Percentiles rank a stretch among this genome's conserved stretches.
Conservation (phyloP, 2,113 vertebrate species). For the Thunnus maccoyii region DNA sequence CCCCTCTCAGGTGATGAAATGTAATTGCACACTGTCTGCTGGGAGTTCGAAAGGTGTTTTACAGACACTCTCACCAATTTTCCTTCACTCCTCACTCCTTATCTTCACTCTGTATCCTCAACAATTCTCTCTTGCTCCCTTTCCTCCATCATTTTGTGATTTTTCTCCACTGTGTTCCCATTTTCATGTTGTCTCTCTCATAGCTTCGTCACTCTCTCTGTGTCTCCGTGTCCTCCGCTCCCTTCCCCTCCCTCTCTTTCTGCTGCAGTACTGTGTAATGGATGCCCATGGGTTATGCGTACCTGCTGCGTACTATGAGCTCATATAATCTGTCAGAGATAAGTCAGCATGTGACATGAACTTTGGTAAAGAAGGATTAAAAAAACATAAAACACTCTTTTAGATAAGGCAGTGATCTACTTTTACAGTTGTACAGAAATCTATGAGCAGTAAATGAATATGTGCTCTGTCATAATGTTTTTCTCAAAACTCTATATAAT, state of each 20-base stretch:
- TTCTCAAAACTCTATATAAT: conserved; percentile 12
- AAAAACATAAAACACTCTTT: background rate
- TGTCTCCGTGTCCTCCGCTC: background rate
- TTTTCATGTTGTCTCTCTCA: conserved; percentile 40
- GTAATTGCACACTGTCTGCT: conserved; percentile 61
- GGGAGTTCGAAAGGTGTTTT: conserved; percentile 26
- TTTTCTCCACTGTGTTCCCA: background rate
- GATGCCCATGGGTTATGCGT: conserved; percentile 46
- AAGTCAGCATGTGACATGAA: conserved; percentile 19
- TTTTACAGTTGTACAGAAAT: conserved; percentile 2
- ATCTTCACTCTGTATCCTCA: background rate
- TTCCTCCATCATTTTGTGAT: conserved; percentile 29
- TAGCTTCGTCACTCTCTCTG: conserved; percentile 2
- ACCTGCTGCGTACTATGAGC: conserved; percentile 47
- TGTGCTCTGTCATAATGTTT: conserved; percentile 6
- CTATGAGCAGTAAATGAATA: conserved; percentile 7
- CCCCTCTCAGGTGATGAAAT: conserved; percentile 78
- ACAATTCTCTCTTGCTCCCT: background rate
- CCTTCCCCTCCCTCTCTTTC: conserved; percentile 29
- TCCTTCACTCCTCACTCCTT: background rate
- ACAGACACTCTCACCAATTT: conserved; percentile 2
- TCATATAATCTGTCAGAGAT: conserved; percentile 34
- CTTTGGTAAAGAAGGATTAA: background rate
- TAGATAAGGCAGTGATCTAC: background rate
- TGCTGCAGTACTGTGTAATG: conserved; percentile 58